phyloP scores from a whole-genome alignment of 2,888 invertebrate genomes.

The Tetranychus piercei region DNA sequence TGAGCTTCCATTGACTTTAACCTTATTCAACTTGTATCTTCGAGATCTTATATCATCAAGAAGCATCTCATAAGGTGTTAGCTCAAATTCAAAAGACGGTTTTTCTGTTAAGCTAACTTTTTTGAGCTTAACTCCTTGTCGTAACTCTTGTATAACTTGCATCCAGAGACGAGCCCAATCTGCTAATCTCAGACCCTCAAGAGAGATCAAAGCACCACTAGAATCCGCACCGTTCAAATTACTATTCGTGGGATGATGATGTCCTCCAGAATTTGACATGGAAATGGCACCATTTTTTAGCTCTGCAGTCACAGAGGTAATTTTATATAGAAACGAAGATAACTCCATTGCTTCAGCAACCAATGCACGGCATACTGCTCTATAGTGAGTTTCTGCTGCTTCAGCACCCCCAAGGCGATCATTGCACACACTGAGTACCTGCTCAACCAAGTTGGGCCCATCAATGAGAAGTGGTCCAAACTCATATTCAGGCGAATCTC shows the following conservation, averaged over 20 bases:
- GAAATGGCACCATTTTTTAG: background rate
- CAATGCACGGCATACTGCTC: conserved; percentile 74
- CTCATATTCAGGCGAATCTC: conserved; percentile 19
- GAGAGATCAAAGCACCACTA: background rate
- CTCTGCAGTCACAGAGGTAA: conserved; percentile 44
- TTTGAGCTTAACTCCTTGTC: conserved; percentile 78
- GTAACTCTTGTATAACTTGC: conserved; percentile 75
- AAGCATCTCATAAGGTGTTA: conserved; percentile 87
- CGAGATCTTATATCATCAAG: conserved; percentile 86
- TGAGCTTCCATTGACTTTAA: conserved; percentile 50
- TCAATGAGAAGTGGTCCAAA: background rate
- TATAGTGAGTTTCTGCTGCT: conserved; percentile 57
- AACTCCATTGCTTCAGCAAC: conserved; percentile 79
- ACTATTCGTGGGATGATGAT: background rate
- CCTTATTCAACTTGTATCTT: conserved; percentile 67
- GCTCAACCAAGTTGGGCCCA: background rate
- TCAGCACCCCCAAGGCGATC: conserved; percentile 14
- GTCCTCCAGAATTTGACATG: background rate
- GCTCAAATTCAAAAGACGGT: conserved; percentile 62
- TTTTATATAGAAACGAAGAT: conserved; percentile 68
- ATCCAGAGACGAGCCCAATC: conserved; percentile 70
- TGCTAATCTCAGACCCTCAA: conserved; percentile 7
- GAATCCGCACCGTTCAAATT: conserved; percentile 4
- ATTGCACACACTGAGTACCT: conserved; percentile 1
- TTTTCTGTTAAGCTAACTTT: conserved; percentile 51